Conservation (phyloP, 2,797 vertebrate genomes). For the Coluber constrictor region DNA sequence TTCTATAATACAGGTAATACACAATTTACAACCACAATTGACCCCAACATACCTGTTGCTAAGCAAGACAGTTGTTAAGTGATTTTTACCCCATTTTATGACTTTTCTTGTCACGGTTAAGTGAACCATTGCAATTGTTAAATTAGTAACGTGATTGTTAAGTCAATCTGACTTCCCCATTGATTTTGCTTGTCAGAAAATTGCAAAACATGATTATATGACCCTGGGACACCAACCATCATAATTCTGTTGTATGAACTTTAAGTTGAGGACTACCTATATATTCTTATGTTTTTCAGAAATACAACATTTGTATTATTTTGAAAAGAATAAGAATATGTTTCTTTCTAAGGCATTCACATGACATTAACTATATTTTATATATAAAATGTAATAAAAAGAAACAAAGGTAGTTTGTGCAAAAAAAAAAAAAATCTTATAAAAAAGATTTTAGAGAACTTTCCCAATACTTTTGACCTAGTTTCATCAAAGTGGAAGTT, state of each 20-base stretch:
- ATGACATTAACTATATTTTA: neutral
- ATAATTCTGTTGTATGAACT: neutral
- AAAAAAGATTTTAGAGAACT: neutral
- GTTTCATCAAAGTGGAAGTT: neutral
- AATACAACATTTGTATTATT: neutral
- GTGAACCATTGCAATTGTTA: neutral
- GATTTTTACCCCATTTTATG: neutral
- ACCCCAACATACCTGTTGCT: too few relatives aligned
- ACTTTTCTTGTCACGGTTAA: neutral
- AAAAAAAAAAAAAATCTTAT: neutral
- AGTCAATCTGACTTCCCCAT: neutral
- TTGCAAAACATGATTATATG: neutral
- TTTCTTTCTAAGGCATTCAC: neutral
- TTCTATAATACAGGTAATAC: neutral
- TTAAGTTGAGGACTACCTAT: too few relatives aligned
- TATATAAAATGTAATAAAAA: neutral
- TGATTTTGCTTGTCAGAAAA: neutral
- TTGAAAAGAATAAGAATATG: neutral
- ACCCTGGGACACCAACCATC: neutral
- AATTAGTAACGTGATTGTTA: neutral
- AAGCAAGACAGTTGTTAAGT: neutral
- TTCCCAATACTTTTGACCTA: neutral
- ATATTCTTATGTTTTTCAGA: neutral
- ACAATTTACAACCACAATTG: neutral
- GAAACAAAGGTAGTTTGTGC: neutral